A percentile compares a stretch with the other conserved stretches of the same genome.
These are phyloP conservation scores for Silurus lanzhouensis DNA, from an alignment of 2,797 vertebrate genomes.

Conservation along the genomic window DNA sequence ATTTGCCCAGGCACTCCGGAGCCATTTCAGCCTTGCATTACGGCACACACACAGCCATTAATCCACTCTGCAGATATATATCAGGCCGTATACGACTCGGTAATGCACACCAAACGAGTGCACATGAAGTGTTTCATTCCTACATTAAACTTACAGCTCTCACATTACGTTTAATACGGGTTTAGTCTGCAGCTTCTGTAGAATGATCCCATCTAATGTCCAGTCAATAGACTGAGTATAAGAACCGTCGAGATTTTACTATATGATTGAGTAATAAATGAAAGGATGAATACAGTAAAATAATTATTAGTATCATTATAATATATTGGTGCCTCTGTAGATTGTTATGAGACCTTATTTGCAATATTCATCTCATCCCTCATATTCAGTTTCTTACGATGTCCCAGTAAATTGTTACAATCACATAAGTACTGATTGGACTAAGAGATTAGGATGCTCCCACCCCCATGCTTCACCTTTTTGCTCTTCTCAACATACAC, in stretches of 20 bases:
- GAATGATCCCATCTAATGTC: background rate
- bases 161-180: background rate
- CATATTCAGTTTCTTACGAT: background rate
- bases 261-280: background rate
- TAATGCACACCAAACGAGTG: background rate
- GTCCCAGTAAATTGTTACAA: background rate
- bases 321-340: too few species aligned
- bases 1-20: background rate
- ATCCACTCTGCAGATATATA: background rate
- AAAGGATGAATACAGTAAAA: too few species aligned
- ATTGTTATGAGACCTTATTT: too few species aligned
- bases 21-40: background rate
- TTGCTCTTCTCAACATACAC: background rate
- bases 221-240: background rate
- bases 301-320: too few species aligned
- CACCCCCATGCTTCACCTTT: background rate
- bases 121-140: background rate
- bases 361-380: background rate
- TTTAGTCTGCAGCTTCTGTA: background rate
- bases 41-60: background rate
- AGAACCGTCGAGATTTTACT: background rate
- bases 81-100: background rate
- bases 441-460: background rate
- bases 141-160: background rate
- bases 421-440: background rate